A percentile compares a stretch with the other conserved stretches of the same genome.
Conservation (phyloP, 2,888 invertebrate genomes). For the Sarcophaga rosellei region DNA sequence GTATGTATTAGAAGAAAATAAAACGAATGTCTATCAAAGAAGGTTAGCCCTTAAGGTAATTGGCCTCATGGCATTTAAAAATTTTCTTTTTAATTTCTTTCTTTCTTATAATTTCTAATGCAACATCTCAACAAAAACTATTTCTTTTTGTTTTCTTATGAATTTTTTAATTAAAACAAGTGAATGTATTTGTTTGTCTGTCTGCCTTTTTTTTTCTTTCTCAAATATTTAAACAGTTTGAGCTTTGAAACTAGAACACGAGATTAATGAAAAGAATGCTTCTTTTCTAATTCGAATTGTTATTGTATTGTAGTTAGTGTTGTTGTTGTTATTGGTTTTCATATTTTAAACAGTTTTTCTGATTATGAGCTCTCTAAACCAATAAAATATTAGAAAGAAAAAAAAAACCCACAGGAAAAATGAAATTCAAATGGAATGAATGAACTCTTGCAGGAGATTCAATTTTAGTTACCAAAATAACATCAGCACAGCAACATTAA, state of each 20-base stretch:
- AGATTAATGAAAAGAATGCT: too few relatives aligned
- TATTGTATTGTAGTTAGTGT: background rate
- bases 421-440: background rate
- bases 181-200: too few relatives aligned
- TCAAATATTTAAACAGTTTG: constrained; percentile 21
- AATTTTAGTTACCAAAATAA: constrained; percentile 56
- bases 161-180: too few relatives aligned
- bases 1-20: too few relatives aligned
- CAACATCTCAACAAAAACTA: too few relatives aligned
- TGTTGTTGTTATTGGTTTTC: background rate
- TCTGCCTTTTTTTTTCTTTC: background rate
- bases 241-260: background rate
- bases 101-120: too few relatives aligned
- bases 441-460: constrained; percentile 21
- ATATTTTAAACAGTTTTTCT: background rate
- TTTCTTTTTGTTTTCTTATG: too few relatives aligned
- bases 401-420: background rate
- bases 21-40: too few relatives aligned
- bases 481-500: constrained; percentile 11
- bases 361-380: background rate
- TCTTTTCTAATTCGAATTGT: background rate
- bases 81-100: too few relatives aligned
- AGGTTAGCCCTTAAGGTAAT: too few relatives aligned
- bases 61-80: too few relatives aligned
- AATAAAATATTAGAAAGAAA: too few relatives aligned